phyloP scores from a whole-genome alignment of 2,888 invertebrate genomes.

The Criorhina ranunculi region DNA sequence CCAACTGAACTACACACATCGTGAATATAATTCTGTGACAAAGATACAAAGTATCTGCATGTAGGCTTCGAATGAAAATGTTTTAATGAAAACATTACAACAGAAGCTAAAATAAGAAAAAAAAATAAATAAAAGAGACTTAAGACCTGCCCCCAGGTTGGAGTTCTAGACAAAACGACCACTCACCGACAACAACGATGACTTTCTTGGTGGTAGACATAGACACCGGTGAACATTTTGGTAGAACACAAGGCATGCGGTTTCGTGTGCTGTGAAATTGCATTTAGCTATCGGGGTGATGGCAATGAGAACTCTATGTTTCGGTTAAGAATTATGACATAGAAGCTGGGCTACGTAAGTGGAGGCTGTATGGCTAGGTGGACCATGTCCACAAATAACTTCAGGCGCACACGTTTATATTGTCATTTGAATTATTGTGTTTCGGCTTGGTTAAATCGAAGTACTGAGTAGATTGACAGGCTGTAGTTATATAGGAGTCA shows the following conservation, averaged over 20 bases:
- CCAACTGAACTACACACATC: background rate
- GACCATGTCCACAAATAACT: conserved; percentile 16
- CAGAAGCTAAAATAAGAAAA: conserved; percentile 51
- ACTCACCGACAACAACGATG: conserved; percentile 21
- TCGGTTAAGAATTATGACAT: conserved; percentile 62
- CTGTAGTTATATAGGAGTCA: conserved; percentile 52
- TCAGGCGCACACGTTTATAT: conserved; percentile 65
- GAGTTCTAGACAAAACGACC: conserved; percentile 61
- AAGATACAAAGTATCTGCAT: conserved; percentile 58
- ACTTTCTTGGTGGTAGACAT: conserved; percentile 21
- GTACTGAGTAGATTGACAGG: conserved; percentile 49
- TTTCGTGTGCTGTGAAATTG: conserved; percentile 55
- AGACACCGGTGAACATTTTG: conserved; percentile 6
- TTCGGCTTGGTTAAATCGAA: conserved; percentile 20
- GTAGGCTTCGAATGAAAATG: conserved; percentile 50
- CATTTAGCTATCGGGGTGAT: conserved; percentile 64
- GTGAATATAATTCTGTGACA: conserved; percentile 37
- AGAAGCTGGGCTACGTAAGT: conserved; percentile 14
- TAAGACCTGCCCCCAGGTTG: conserved; percentile 55
- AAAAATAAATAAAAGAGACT: conserved; percentile 46
- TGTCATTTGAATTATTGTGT: conserved; percentile 70
- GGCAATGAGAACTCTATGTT: conserved; percentile 50
- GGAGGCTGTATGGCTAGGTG: conserved; percentile 1
- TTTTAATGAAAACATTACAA: conserved; percentile 66
- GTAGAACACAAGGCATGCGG: conserved; percentile 25